Conservation (phyloP, 1,140 invertebrate genomes). For the Drosophila azteca region DNA sequence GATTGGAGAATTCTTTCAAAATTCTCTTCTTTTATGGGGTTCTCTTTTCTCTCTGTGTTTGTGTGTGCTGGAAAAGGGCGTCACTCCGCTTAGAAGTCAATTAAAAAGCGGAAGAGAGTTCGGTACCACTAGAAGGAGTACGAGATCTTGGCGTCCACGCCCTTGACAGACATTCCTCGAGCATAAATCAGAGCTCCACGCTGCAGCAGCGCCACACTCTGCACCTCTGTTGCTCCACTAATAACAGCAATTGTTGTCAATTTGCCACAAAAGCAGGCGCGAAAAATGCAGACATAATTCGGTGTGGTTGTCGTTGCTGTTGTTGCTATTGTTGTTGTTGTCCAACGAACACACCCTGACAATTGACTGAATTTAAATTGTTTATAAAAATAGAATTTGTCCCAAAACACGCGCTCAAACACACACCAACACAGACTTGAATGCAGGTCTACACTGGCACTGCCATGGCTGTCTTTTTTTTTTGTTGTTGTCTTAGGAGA, state of each 20-base stretch:
- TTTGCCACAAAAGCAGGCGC: constrained; percentile 80
- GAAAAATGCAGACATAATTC: constrained; percentile 78
- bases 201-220: constrained; percentile 22
- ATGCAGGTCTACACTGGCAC: constrained; percentile 54
- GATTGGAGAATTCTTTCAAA: neutral
- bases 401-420: constrained; percentile 72
- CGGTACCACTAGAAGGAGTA: constrained; percentile 9
- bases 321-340: constrained; percentile 4
- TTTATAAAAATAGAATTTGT: constrained; percentile 82
- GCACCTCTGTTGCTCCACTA: constrained; percentile 46
- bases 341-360: constrained; percentile 70
- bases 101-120: constrained; percentile 70
- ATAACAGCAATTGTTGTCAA: constrained; percentile 82
- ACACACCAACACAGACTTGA: constrained; percentile 29
- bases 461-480: constrained; percentile 76
- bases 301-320: constrained; percentile 25
- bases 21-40: neutral
- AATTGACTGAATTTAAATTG: constrained; percentile 81
- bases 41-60: constrained; percentile 5
- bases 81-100: constrained; percentile 59
- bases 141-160: constrained; percentile 47
- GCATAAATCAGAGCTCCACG: constrained; percentile 65
- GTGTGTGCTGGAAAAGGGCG: constrained; percentile 30
- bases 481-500: constrained; percentile 70
- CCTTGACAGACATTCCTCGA: constrained; percentile 75